Percentiles rank a stretch among this genome's conserved stretches.
These are phyloP conservation scores for Ptyas mucosa DNA, from an alignment of 2,113 vertebrate genomes.

Conservation along the genomic window DNA sequence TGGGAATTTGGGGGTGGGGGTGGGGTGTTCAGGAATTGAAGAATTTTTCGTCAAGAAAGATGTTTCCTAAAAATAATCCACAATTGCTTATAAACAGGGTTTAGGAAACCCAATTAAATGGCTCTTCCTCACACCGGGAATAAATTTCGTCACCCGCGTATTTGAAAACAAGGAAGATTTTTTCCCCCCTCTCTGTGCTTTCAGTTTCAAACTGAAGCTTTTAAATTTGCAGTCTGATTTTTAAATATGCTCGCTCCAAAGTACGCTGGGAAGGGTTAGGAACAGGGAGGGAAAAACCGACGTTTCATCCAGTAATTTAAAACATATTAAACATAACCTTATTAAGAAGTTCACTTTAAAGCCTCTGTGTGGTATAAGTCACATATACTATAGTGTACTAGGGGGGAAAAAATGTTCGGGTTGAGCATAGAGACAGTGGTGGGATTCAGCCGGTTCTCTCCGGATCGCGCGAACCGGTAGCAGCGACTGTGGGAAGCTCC, in stretches of 20 bases:
- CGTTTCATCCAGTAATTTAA: not conserved
- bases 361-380: slow-evolving; percentile 61
- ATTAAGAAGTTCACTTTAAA: slow-evolving; percentile 34
- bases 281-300: not conserved
- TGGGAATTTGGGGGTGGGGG: no score
- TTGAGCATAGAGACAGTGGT: slow-evolving; percentile 45
- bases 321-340: not conserved
- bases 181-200: not conserved
- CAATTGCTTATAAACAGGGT: not conserved
- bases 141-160: not conserved
- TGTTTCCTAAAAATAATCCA: not conserved
- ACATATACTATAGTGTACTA: slow-evolving; percentile 71
- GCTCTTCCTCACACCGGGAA: not conserved
- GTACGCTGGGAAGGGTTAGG: not conserved
- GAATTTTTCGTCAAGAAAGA: no score
- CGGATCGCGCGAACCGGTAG: no score
- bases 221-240: not conserved
- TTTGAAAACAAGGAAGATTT: not conserved
- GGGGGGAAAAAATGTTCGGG: slow-evolving; percentile 51
- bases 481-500: no score
- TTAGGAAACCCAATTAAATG: not conserved
- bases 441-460: no score
- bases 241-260: not conserved
- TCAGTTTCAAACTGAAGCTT: not conserved
- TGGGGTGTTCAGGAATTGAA: not conserved